Percentiles rank a stretch among this genome's conserved stretches.
These are phyloP conservation scores for Napeogenes sylphis DNA, from an alignment of 2,888 invertebrate species.

Conservation along the genomic window DNA sequence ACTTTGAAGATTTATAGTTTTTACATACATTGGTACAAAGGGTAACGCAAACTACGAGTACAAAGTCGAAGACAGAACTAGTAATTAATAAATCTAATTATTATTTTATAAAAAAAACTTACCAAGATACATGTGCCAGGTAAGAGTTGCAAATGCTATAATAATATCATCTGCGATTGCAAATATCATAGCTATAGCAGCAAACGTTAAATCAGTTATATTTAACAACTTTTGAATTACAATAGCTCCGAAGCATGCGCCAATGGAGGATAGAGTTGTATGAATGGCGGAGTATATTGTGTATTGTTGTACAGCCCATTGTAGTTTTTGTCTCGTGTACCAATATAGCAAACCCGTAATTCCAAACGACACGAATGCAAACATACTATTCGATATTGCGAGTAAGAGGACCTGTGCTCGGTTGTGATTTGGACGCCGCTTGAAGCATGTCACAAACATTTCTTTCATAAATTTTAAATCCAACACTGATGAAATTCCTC, in stretches of 20 bases:
- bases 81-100: too few relatives aligned
- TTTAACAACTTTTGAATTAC: constrained; percentile 72
- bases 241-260: constrained; percentile 77
- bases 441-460: constrained; percentile 77
- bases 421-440: constrained; percentile 73
- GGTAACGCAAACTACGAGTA: too few relatives aligned
- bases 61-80: too few relatives aligned
- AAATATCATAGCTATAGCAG: constrained; percentile 55
- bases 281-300: constrained; percentile 76
- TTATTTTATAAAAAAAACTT: constrained; percentile 34
- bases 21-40: too few relatives aligned
- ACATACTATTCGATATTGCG: constrained; percentile 52
- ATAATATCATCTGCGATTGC: constrained; percentile 53
- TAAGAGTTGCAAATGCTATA: constrained; percentile 49
- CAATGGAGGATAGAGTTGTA: constrained; percentile 73
- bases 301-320: constrained; percentile 81
- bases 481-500: constrained; percentile 59
- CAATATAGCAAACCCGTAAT: constrained; percentile 76
- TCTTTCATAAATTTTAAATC: constrained; percentile 72
- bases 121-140: constrained; percentile 76
- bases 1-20: too few relatives aligned
- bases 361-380: constrained; percentile 67
- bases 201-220: constrained; percentile 60
- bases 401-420: constrained; percentile 72
- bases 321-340: constrained; percentile 80